Evolutionary conservation across 2,113 vertebrate genomes (phyloP).

Genomic region (Malurus cyaneus): DNA sequence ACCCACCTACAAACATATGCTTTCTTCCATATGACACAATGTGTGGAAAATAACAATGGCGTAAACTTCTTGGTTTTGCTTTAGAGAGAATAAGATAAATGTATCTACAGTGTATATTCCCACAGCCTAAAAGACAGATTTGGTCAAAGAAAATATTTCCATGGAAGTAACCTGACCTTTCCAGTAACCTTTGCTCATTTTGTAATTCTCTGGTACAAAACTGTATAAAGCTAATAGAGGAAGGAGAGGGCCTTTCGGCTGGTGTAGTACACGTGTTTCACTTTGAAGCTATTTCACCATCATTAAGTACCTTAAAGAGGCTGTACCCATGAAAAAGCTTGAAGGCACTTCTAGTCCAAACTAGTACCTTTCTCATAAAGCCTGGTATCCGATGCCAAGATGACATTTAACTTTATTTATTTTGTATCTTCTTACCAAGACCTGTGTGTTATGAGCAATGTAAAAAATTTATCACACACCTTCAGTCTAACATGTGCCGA

Average conservation of each 20-base stretch:
- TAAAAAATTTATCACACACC: not conserved
- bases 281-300: not conserved
- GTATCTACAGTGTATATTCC: not conserved
- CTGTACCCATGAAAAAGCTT: not conserved
- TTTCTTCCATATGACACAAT: not conserved
- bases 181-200: not conserved
- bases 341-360: not conserved
- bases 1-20: conserved; percentile 11
- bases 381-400: not conserved
- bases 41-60: not conserved
- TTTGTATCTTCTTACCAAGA: not conserved
- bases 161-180: not conserved
- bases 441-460: not conserved
- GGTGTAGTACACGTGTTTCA: not conserved
- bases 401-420: not conserved
- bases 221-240: not conserved
- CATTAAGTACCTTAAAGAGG: not conserved
- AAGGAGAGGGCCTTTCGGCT: not conserved
- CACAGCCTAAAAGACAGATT: not conserved
- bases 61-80: not conserved
- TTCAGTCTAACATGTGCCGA: not conserved
- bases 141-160: not conserved
- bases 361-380: not conserved
- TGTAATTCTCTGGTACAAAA: not conserved
- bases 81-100: not conserved